Conservation (phyloP, 1,140 invertebrate species). For the Cotesia glomerata region DNA sequence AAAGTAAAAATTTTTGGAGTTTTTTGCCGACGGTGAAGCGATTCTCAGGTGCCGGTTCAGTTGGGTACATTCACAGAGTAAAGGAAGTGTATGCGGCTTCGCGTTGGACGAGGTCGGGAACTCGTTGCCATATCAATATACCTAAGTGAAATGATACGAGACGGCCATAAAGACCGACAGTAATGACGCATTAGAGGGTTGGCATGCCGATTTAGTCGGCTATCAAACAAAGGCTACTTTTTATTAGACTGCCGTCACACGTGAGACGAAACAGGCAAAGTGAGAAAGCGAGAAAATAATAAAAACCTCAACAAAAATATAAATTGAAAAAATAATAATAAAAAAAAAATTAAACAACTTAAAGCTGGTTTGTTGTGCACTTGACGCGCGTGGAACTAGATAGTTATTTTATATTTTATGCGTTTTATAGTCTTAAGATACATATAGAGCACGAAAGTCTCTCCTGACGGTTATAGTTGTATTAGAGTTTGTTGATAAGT, state of each 20-base stretch:
- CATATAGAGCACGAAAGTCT: constrained; percentile 50
- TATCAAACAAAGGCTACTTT: constrained; percentile 65
- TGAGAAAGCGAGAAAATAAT: not conserved
- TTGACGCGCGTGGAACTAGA: constrained; percentile 36
- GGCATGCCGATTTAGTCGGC: constrained; percentile 62
- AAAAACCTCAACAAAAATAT: not conserved
- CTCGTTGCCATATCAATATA: constrained; percentile 66
- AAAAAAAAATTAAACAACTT: constrained; percentile 1
- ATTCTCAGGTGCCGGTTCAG: not conserved
- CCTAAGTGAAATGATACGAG: constrained; percentile 66
- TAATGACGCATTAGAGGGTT: constrained; percentile 66
- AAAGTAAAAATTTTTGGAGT: constrained; percentile 5
- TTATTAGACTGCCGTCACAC: constrained; percentile 59
- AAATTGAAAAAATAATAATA: constrained; percentile 7
- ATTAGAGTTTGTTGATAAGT: constrained; percentile 41
- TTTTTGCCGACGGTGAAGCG: constrained; percentile 7
- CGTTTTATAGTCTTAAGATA: constrained; percentile 52
- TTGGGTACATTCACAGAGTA: constrained; percentile 21
- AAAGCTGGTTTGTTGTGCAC: constrained; percentile 25
- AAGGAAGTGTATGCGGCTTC: constrained; percentile 33
- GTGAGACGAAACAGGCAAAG: constrained; percentile 32
- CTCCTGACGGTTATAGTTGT: too few relatives aligned
- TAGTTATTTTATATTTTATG: constrained; percentile 52
- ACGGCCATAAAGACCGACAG: constrained; percentile 63
- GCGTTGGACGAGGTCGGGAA: constrained; percentile 55